These are phyloP conservation scores for Dromiciops gliroides DNA, from an alignment of 2,113 vertebrate genomes.

Conservation along the genomic window DNA sequence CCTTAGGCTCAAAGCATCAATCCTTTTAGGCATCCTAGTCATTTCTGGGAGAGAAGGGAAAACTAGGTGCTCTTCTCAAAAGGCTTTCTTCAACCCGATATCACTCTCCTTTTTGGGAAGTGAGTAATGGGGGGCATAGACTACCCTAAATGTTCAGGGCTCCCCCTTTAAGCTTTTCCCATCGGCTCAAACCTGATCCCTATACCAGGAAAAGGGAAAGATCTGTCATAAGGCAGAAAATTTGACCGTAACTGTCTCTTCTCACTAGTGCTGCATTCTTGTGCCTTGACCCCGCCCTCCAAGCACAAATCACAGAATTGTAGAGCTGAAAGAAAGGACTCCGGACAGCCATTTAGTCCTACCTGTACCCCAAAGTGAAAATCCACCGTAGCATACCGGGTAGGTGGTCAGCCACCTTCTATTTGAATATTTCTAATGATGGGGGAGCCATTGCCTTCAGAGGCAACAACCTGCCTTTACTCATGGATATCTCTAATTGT, in stretches of 20 bases:
- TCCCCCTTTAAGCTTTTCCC: background rate
- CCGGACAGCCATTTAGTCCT: background rate
- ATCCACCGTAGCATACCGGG: background rate
- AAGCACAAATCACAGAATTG: background rate
- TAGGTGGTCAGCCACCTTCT: background rate
- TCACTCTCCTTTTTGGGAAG: background rate
- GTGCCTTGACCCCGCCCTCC: background rate
- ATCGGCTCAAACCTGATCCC: background rate
- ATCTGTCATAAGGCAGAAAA: background rate
- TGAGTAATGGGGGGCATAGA: background rate
- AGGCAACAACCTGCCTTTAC: too few species aligned
- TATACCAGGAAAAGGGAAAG: background rate
- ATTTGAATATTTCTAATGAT: background rate
- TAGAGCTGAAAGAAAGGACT: background rate
- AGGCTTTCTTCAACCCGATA: too few species aligned
- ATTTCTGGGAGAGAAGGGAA: background rate
- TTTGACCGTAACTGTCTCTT: background rate
- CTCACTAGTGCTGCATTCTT: background rate
- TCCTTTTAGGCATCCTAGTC: background rate
- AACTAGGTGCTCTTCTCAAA: background rate
- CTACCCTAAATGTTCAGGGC: background rate
- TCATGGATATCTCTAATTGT: background rate
- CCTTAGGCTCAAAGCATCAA: background rate
- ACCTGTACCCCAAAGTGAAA: background rate
- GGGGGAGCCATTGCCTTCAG: background rate